Base-by-base conservation (phyloP, 2,113 vertebrate species). In the Motacilla tschutschensis region DNA sequence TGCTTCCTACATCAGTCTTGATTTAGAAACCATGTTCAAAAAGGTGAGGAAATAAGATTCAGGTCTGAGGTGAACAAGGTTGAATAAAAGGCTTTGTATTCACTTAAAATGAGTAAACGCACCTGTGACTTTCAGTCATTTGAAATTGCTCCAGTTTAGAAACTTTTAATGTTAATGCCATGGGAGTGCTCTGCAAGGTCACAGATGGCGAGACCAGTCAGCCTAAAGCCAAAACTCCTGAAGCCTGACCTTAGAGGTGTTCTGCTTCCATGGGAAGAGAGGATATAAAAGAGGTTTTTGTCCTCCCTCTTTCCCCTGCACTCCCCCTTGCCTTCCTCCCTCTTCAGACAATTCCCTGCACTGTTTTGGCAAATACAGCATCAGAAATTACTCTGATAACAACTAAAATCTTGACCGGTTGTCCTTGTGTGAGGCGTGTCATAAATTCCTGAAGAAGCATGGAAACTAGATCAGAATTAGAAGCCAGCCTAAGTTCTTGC, bases 191-290 rank as follows among this genome's bases (percentile, higher is more conserved):
- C 31, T 73, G 24, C 28, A 57, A 69, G 67, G 46, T 86, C 50
- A n/a, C 2, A 3, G 17, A 8, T 5, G 7, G 17, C 0, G 4
- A 76, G 16, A 51, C 21, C 38, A 19, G 51, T 43, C 43, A 62
- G 35, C 40, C 31, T 83, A 14, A 17, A 70, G 43, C 14, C 0
- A 0, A 79, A 87, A 53, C 38, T 79, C 12, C 2, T 65, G 46
- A 75, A 85, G 43, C 40, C 22, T 69, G 33, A 38, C 38, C 25
- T 77, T 35, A 17, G 21, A 70, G n/a, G 5, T 59, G 10, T 57
- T 64, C 58, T 88, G 16, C 44, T 75, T 80, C 36, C 33, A 13
- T 22, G 19, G 19, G 17, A 71, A 76, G 14, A 65, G 15, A 8
- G 7, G 8, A 33, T 62, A 58, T 88, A 25, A 64, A 74, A 6